Percentiles rank a stretch among this genome's conserved stretches.
Evolutionary conservation across 2,113 vertebrate species (phyloP).

Genomic region (Motacilla alba): DNA sequence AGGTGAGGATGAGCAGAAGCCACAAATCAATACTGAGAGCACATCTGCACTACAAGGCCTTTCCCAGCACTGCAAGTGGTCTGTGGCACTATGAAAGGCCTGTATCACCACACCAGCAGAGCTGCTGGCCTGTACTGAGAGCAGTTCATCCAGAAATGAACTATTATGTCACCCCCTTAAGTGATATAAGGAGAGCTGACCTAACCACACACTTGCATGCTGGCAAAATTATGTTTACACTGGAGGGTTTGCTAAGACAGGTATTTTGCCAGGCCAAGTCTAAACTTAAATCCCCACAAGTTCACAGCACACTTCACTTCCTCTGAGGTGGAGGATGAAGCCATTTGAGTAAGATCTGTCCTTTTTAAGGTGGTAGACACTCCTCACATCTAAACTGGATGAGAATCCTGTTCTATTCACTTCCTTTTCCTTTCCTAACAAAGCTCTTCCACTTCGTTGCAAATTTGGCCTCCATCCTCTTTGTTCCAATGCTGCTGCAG

Average conservation of each 20-base stretch:
- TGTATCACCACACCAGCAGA: neutral
- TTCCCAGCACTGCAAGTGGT: neutral
- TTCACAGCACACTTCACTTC: neutral
- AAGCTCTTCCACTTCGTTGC: neutral
- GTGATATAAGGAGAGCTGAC: neutral
- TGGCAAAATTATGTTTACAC: neutral
- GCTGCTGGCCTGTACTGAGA: neutral
- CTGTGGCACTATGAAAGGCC: neutral
- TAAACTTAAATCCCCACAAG: neutral
- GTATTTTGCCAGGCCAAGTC: neutral
- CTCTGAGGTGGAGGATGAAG: neutral
- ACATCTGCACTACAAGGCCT: neutral
- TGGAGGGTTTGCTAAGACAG: neutral
- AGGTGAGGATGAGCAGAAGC: neutral
- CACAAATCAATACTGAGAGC: neutral
- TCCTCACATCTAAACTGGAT: neutral
- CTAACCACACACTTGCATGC: neutral
- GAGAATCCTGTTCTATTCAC: neutral
- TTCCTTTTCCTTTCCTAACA: neutral
- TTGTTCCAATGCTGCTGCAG: neutral
- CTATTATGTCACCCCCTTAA: neutral
- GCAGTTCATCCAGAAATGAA: neutral
- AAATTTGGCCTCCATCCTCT: neutral
- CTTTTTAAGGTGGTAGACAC: neutral
- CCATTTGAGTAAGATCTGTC: neutral